Evolutionary conservation across 1,140 invertebrate species (phyloP), one percentile per base, ranked within the genome.

Genomic region (Diorhabda elongata): DNA sequence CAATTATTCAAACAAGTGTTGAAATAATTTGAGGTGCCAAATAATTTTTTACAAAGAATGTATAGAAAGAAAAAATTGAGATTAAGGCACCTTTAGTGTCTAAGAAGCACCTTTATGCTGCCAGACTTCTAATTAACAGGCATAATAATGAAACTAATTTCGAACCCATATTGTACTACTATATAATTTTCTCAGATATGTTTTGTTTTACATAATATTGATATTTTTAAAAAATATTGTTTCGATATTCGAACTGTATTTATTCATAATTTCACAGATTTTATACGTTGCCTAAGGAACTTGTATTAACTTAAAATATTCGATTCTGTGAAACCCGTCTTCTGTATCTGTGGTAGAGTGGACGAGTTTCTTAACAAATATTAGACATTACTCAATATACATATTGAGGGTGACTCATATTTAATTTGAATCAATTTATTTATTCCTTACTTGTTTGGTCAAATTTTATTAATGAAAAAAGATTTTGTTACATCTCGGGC

Each of bases 1-100:
- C 64, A 65, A 47, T 47, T 65, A 57, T 65, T 42, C 26, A 58
- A 65, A 65, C 64, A 65, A 57, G 64, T 65, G 58, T 42, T 41
- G 42, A 58, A 61, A 67, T 58, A 60, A 60, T 67, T 67, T 4
- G 65, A 67, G 65, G 65, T 67, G 65, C 65, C 65, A 47, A 57
- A 67, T 60, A 47, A 56, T 7, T 60, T 58, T 67, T 26, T 11
- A 42, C 26, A 6, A 60, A 58, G 44, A 67, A 44, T 44, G 45
- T 52, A 52, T 52, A 52, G 26, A 52, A 52, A 60, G 42, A 60
- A 59, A 67, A 67, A 67, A 7, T n/a, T 58, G 60, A 67, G 9
- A 42, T 67, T 67, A 67, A 67, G 65, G 65, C 65, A 67, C 65
- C 65, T 67, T 67, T 8, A 44, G 56, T 58, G 44, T 43, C 47